Evolutionary conservation across 2,797 vertebrate species (phyloP).

Genomic region (Discoglossus pictus): DNA sequence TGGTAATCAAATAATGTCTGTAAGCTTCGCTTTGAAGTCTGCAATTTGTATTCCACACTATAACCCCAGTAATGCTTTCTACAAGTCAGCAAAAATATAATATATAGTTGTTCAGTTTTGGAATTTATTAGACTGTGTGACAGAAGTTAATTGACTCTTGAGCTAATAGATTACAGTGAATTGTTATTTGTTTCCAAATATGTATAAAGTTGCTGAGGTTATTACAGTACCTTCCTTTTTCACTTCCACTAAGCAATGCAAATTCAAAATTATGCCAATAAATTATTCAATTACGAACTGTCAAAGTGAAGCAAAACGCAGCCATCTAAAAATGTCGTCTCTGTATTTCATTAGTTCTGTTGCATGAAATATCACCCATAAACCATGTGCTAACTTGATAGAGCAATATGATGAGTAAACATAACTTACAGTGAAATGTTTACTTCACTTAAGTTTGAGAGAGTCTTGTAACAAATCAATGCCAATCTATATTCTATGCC

Average conservation of each 20-base stretch:
- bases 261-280: background rate
- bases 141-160: slow-evolving; percentile 8
- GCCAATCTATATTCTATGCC: too few species aligned
- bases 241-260: background rate
- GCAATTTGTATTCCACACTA: background rate
- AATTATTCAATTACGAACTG: slow-evolving; percentile 10
- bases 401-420: slow-evolving; percentile 14
- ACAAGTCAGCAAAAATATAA: slow-evolving; percentile 6
- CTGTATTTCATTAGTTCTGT: slow-evolving; percentile 8
- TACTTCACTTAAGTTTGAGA: background rate
- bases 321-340: slow-evolving; percentile 6
- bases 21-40: slow-evolving; percentile 15
- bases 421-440: background rate
- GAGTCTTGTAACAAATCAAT: too few species aligned
- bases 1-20: slow-evolving; percentile 19
- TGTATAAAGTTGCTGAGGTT: background rate
- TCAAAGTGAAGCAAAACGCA: slow-evolving; percentile 6
- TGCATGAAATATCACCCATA: slow-evolving; percentile 15
- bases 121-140: slow-evolving; percentile 13
- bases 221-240: slow-evolving; percentile 5
- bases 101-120: slow-evolving; percentile 4
- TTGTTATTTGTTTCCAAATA: slow-evolving; percentile 4
- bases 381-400: slow-evolving; percentile 14
- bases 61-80: background rate
- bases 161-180: background rate